Percentiles rank a stretch among this genome's conserved stretches.
Conservation (phyloP, 1,140 invertebrate species). For the Bradynema listronoti region DNA sequence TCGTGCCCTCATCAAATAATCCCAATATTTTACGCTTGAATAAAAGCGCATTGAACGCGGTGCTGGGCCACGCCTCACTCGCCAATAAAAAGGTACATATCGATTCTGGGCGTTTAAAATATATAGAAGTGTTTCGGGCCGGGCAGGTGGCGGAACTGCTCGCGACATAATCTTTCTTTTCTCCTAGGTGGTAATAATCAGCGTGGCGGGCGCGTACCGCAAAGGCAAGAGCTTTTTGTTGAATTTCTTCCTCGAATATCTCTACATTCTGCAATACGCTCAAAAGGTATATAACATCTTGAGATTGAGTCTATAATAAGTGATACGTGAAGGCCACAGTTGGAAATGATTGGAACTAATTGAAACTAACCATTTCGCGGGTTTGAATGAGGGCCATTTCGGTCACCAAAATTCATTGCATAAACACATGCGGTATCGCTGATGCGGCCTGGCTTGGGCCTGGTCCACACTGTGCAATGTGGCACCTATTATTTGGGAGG, state of each 20-base stretch:
- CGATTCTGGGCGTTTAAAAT: background rate
- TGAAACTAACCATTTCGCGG: too few relatives aligned
- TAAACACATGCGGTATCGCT: too few relatives aligned
- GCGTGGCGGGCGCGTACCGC: constrained; percentile 86
- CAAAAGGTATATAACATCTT: constrained; percentile 29
- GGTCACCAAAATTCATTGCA: too few relatives aligned
- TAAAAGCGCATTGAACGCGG: constrained; percentile 43
- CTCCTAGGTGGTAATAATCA: constrained; percentile 75
- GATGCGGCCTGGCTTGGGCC: too few relatives aligned
- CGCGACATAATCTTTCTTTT: background rate
- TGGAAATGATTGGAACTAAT: too few relatives aligned
- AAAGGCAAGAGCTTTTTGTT: constrained; percentile 90
- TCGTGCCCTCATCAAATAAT: constrained; percentile 38
- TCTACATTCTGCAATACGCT: constrained; percentile 50
- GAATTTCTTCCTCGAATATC: constrained; percentile 83
- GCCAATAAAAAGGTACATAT: constrained; percentile 40
- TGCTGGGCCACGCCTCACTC: constrained; percentile 38
- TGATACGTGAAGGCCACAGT: too few relatives aligned
- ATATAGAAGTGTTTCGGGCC: background rate
- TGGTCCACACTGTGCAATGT: too few relatives aligned
- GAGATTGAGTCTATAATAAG: too few relatives aligned
- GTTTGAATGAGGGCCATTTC: too few relatives aligned
- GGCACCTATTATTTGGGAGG: too few relatives aligned
- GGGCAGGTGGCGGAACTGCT: constrained; percentile 7
- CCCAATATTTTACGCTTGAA: constrained; percentile 41